phyloP scores from a whole-genome alignment of 2,888 invertebrate species.

The Palloptera scutellata region DNA sequence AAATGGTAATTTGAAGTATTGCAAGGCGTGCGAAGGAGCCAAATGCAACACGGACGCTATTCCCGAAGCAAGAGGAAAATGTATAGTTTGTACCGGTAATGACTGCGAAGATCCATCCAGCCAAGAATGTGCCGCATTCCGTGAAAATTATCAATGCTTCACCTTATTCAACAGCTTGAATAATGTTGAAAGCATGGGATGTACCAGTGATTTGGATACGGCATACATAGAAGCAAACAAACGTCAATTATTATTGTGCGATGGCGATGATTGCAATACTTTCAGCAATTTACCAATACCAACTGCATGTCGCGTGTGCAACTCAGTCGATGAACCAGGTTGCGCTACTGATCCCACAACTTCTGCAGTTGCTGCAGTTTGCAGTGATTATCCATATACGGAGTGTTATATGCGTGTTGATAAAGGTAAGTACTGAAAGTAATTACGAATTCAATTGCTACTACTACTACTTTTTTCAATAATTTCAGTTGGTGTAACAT shows the following conservation, averaged over 20 bases:
- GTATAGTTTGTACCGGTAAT: slow-evolving; percentile 45
- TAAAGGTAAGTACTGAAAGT: slow-evolving; percentile 40
- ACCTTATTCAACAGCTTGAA: slow-evolving; percentile 46
- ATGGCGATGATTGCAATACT: slow-evolving; percentile 49
- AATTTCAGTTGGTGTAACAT: slow-evolving; percentile 45
- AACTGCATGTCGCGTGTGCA: slow-evolving; percentile 45
- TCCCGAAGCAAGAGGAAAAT: slow-evolving; percentile 45
- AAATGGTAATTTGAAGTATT: slow-evolving; percentile 41
- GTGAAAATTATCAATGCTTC: slow-evolving; percentile 51
- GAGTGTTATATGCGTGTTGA: slow-evolving; percentile 45
- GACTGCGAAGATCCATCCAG: slow-evolving; percentile 39
- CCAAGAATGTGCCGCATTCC: slow-evolving; percentile 46
- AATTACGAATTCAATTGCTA: background rate
- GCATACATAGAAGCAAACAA: slow-evolving; percentile 37
- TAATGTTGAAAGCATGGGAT: slow-evolving; percentile 49
- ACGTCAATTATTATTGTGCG: slow-evolving; percentile 50
- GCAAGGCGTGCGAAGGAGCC: slow-evolving; percentile 45
- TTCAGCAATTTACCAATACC: slow-evolving; percentile 39
- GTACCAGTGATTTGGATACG: slow-evolving; percentile 48
- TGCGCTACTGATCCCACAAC: slow-evolving; percentile 41
- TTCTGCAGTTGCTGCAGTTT: background rate
- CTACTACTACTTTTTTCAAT: background rate
- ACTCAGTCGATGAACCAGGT: slow-evolving; percentile 38
- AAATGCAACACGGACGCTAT: slow-evolving; percentile 48
- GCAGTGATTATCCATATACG: slow-evolving; percentile 44